phyloP scores from a whole-genome alignment of 2,113 vertebrate genomes.

The Sceloporus undulatus region DNA sequence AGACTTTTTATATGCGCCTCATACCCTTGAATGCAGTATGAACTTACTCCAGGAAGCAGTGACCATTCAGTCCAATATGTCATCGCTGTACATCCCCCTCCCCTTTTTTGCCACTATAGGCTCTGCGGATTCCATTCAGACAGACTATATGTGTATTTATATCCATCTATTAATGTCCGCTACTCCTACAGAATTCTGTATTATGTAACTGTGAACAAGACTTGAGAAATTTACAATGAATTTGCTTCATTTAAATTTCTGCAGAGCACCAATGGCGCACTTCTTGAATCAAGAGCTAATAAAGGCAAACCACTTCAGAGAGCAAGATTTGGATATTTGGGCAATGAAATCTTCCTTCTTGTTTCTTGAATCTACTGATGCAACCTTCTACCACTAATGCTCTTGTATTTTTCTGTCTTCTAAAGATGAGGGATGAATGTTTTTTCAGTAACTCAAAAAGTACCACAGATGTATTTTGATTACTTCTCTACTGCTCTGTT shows the following conservation, averaged over 20 bases:
- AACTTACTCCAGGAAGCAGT: not conserved
- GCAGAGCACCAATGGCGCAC: not conserved
- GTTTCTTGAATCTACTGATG: not conserved
- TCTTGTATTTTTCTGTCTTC: not conserved
- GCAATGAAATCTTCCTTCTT: no score
- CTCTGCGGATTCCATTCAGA: not conserved
- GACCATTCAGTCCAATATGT: not conserved
- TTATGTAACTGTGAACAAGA: not conserved
- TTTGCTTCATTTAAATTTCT: not conserved
- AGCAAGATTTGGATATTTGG: not conserved
- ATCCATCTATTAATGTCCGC: not conserved
- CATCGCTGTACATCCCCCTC: not conserved
- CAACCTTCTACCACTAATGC: not conserved
- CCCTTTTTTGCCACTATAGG: not conserved
- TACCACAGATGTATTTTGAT: no score
- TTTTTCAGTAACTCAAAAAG: not conserved
- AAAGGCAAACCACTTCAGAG: not conserved
- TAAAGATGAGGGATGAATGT: not conserved
- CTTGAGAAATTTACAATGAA: not conserved
- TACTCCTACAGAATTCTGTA: not conserved
- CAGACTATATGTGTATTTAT: not conserved
- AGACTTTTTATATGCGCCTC: not conserved
- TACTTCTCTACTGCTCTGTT: no score
- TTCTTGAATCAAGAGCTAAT: not conserved
- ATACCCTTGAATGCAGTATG: not conserved